Evolutionary conservation across 2,113 vertebrate genomes (phyloP).

Genomic region (Laticauda laticaudata): DNA sequence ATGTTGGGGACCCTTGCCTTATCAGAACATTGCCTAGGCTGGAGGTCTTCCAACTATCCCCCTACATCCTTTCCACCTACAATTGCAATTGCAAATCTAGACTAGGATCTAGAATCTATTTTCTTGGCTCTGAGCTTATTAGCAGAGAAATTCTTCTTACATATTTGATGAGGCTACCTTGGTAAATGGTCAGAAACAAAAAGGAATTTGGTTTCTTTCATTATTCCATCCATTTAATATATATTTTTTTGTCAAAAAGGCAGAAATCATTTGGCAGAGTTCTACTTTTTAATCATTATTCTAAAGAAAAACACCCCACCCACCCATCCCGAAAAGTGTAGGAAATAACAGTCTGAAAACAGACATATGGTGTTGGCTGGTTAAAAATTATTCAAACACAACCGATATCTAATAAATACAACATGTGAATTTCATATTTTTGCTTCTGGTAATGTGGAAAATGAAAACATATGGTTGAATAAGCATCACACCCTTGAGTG

Average conservation of each 20-base stretch:
- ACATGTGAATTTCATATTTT: not conserved
- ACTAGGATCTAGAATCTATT: not conserved
- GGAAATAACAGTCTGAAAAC: not conserved
- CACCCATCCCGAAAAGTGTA: not conserved
- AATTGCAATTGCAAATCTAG: not conserved
- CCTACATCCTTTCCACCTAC: not conserved
- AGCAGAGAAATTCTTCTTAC: not conserved
- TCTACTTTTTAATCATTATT: not conserved
- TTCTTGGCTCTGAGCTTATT: not conserved
- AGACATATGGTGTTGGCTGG: not conserved
- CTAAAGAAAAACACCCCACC: not conserved
- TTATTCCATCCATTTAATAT: not conserved
- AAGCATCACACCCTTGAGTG: not conserved
- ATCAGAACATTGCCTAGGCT: not conserved
- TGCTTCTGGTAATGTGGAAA: not conserved
- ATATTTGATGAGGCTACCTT: not conserved
- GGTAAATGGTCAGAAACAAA: not conserved
- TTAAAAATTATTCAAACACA: slow-evolving; percentile 9
- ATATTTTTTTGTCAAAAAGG: not conserved
- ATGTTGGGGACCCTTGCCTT: not conserved
- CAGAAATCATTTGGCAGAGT: not conserved
- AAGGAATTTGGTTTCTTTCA: not conserved
- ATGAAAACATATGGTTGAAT: slow-evolving; percentile 8
- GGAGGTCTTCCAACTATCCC: not conserved
- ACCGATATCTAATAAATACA: not conserved